A percentile compares a stretch with the other conserved stretches of the same genome.
Evolutionary conservation across 37 sponge, comb jelly and placozoan genomes (phyloP).

Genomic region (Corticium candelabrum): DNA sequence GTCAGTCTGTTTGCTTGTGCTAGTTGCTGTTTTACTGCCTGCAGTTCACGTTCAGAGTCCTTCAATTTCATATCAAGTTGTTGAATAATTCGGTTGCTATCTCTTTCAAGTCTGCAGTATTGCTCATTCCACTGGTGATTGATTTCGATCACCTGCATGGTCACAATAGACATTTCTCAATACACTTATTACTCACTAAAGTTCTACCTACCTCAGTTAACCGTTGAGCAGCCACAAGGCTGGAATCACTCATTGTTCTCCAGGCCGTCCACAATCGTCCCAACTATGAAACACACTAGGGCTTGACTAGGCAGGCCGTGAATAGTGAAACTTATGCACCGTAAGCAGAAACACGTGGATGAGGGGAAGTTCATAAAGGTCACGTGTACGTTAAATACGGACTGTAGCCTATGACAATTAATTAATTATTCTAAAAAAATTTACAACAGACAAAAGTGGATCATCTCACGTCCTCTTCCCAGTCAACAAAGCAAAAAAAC

Average conservation of each 20-base stretch:
- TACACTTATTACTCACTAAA: too few relatives aligned
- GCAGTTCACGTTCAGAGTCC: background rate
- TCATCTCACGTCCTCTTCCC: too few relatives aligned
- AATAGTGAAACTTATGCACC: background rate
- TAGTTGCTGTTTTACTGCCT: background rate
- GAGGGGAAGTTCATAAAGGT: background rate
- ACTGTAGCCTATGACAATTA: background rate
- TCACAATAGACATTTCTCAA: too few relatives aligned
- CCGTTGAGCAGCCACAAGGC: too few relatives aligned
- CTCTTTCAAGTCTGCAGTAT: background rate
- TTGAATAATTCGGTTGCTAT: background rate
- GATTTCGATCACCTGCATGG: background rate
- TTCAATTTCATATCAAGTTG: background rate
- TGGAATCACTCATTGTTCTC: too few relatives aligned
- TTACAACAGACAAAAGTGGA: background rate
- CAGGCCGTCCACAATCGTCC: too few relatives aligned
- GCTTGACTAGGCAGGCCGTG: background rate
- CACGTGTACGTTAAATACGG: background rate
- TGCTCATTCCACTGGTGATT: background rate
- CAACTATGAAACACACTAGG: too few relatives aligned
- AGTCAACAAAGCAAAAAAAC: too few relatives aligned
- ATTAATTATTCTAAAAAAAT: background rate
- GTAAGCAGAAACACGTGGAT: background rate
- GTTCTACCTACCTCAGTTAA: too few relatives aligned
- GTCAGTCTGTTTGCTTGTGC: background rate